Conservation (phyloP, 2,888 invertebrate genomes). For the Pachliopta kotzebuea region DNA sequence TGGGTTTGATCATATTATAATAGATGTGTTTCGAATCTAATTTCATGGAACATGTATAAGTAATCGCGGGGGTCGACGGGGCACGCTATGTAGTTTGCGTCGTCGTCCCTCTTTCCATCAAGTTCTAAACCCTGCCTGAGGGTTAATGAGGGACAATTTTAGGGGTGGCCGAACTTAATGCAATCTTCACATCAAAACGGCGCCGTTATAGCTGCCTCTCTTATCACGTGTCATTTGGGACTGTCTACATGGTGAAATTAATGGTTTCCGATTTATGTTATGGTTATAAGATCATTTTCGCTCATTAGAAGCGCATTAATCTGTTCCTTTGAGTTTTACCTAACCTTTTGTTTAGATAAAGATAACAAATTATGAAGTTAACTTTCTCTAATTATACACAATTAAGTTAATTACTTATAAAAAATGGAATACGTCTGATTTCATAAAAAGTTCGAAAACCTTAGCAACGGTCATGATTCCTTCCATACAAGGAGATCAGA, state of each 20-base stretch:
- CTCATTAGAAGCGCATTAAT: neutral
- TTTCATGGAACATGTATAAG: constrained; percentile 24
- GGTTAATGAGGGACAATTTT: constrained; percentile 30
- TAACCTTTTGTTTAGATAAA: no score
- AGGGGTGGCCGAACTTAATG: constrained; percentile 29
- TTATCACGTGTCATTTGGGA: constrained; percentile 27
- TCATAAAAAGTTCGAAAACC: neutral
- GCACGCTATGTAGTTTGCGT: constrained; percentile 5
- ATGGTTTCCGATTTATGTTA: constrained; percentile 13
- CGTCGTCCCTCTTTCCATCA: constrained; percentile 25
- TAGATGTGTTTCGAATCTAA: neutral
- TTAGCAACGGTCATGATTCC: neutral
- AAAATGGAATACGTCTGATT: neutral
- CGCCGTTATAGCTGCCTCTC: constrained; percentile 23
- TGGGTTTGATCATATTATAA: neutral
- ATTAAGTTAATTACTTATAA: no score
- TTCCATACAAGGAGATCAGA: neutral
- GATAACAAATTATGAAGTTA: no score
- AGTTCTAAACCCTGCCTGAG: constrained; percentile 29
- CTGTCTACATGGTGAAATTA: constrained; percentile 11
- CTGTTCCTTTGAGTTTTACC: neutral
- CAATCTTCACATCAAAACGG: constrained; percentile 28
- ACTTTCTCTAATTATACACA: no score
- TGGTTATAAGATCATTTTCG: neutral
- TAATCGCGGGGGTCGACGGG: constrained; percentile 11